These are phyloP conservation scores for Ovis aries DNA, from an alignment of 2,113 vertebrate species.

Conservation along the genomic window ARS-UI_Ramb_v3.0 NC_056080.1:71966001-71966500, in stretches of 20 bases:
- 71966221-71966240: not conserved
- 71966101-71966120: not conserved
- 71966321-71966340: not conserved
- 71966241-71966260: not conserved
- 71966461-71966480: not conserved
- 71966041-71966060: not conserved
- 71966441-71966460: not conserved
- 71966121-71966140: not conserved
- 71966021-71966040: not conserved
- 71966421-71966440: not conserved
- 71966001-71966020: not conserved
- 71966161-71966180: not conserved
- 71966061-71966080: not conserved
- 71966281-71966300: not conserved
- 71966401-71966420: conserved; percentile 23
- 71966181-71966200: not conserved
- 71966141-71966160: not conserved
- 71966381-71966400: conserved; percentile 5
- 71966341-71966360: not conserved
- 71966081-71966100: not conserved
- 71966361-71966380: conserved; percentile 23
- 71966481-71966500: not conserved
- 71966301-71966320: not conserved
- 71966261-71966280: not conserved
- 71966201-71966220: not conserved